Conservation (phyloP, 2,888 invertebrate genomes). For the Himalopsyche tibetana region DNA sequence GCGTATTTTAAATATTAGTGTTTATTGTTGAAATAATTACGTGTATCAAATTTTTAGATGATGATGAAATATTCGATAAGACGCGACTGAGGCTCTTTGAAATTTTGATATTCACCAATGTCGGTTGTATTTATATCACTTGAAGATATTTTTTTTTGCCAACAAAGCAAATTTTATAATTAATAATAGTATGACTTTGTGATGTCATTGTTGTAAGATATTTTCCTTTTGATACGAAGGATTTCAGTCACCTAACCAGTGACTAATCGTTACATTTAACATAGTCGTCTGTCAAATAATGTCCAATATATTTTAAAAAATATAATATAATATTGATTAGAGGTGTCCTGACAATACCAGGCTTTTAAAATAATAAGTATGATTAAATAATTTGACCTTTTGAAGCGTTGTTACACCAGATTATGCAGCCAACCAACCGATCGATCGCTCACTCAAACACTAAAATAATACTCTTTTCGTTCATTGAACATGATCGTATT, state of each 20-base stretch:
- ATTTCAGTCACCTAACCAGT: neutral
- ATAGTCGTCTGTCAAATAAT: conserved; percentile 16
- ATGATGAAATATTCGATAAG: conserved; percentile 4
- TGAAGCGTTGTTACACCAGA: too few relatives aligned
- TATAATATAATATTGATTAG: conserved; percentile 12
- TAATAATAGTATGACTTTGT: neutral
- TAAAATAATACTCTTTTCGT: neutral
- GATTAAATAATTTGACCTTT: neutral
- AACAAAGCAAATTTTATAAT: conserved; percentile 7
- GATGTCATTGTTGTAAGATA: conserved; percentile 14
- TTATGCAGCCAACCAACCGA: too few relatives aligned
- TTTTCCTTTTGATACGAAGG: conserved; percentile 31
- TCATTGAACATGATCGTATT: neutral
- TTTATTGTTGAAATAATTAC: neutral
- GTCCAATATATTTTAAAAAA: conserved; percentile 20
- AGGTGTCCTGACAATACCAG: conserved; percentile 31
- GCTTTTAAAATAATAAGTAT: conserved; percentile 3
- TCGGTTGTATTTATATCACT: conserved; percentile 7
- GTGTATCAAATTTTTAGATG: conserved; percentile 11
- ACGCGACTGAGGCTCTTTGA: neutral
- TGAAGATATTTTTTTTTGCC: neutral
- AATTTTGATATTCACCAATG: neutral
- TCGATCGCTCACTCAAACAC: too few relatives aligned
- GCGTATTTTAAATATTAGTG: conserved; percentile 5
- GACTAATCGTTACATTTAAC: neutral